Evolutionary conservation across 2,113 vertebrate species (phyloP).

Genomic region (Forbesichthys papilliferus): DNA sequence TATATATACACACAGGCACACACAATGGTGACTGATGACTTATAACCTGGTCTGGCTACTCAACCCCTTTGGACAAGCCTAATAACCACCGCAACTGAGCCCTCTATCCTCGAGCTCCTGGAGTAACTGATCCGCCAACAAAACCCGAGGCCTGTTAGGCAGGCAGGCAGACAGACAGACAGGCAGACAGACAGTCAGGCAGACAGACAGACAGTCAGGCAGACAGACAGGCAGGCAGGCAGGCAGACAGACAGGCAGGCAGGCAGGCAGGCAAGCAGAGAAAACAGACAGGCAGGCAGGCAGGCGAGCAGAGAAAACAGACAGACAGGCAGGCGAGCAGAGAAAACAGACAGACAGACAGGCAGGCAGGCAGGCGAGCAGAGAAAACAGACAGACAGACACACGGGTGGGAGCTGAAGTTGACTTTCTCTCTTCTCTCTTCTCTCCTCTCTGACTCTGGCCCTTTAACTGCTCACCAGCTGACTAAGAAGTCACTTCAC

Average conservation of each 20-base stretch:
- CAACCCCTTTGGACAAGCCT: too few species aligned
- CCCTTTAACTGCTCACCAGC: constrained; percentile 61
- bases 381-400: neutral
- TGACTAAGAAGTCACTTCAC: constrained; percentile 45
- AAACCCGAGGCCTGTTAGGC: constrained; percentile 22
- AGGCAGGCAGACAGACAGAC: constrained; percentile 13
- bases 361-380: too few species aligned
- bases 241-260: constrained; percentile 10
- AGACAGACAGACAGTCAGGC: too few species aligned
- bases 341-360: too few species aligned
- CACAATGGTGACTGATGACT: too few species aligned
- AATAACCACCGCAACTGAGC: constrained; percentile 29
- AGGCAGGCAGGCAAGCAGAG: constrained; percentile 2
- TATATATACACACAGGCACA: too few species aligned
- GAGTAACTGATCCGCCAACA: constrained; percentile 69
- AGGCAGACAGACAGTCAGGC: neutral
- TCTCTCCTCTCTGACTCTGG: constrained; percentile 20
- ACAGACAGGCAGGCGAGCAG: constrained; percentile 27
- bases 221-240: neutral
- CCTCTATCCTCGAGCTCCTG: constrained; percentile 60
- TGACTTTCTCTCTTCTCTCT: constrained; percentile 17
- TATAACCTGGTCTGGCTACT: too few species aligned
- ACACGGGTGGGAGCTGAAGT: constrained; percentile 23
- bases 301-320: constrained; percentile 1
- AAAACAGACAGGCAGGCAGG: constrained; percentile 14